Conservation (phyloP, 2,797 vertebrate genomes). For the Pelochelys cantorii region DNA sequence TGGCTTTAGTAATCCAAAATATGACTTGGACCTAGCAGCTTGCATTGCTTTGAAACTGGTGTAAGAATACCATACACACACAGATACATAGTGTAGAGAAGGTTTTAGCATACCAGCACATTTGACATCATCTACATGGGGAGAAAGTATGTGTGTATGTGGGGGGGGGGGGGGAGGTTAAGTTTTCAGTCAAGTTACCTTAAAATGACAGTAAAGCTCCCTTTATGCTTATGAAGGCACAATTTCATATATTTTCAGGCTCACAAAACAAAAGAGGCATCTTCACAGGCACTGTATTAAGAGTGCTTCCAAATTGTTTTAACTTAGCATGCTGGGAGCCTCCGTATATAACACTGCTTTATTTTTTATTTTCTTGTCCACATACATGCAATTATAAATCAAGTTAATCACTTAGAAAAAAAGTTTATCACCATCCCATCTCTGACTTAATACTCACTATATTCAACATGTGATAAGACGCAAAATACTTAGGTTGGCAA, state of each 20-base stretch:
- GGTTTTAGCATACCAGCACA: neutral
- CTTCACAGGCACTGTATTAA: neutral
- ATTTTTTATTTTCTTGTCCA: neutral
- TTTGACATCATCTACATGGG: neutral
- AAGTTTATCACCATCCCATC: neutral
- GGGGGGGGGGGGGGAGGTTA: no score
- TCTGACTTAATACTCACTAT: neutral
- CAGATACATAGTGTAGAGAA: neutral
- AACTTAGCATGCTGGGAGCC: neutral
- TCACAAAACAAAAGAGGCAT: fast-evolving
- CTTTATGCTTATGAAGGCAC: neutral
- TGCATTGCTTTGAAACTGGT: neutral
- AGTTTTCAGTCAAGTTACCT: neutral
- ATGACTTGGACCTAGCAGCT: fast-evolving
- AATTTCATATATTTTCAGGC: neutral
- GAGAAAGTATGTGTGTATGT: neutral
- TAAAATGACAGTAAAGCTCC: neutral
- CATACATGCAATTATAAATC: neutral
- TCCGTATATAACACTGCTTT: neutral
- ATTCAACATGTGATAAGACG: neutral
- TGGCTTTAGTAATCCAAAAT: neutral
- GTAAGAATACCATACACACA: neutral
- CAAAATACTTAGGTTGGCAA: neutral
- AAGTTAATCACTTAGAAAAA: neutral
- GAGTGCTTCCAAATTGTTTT: neutral